A percentile compares a stretch with the other conserved stretches of the same genome.
Conservation (phyloP, 2,797 vertebrate species). For the Zalophus californianus region DNA sequence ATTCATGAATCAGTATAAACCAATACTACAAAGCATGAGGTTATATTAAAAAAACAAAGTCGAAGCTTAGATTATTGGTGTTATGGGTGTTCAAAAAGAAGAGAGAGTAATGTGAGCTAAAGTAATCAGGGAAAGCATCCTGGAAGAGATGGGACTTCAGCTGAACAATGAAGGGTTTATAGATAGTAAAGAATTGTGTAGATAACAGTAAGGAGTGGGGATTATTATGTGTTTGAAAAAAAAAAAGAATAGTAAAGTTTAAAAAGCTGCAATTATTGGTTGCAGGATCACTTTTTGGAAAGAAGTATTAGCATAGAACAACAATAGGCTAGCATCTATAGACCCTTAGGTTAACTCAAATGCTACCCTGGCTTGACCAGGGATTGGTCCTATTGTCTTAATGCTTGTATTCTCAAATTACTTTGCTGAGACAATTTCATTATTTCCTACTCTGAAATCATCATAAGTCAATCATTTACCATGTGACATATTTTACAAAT, state of each 20-base stretch:
- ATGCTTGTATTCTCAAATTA: not conserved
- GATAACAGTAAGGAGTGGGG: not conserved
- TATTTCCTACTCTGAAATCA: not conserved
- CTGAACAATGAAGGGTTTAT: not conserved
- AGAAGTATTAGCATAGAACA: not conserved
- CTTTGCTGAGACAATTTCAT: not conserved
- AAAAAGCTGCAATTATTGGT: not conserved
- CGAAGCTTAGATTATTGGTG: not conserved
- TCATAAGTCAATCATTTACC: slow-evolving; percentile 51
- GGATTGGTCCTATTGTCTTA: not conserved
- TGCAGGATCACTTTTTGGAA: not conserved
- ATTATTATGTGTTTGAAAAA: not conserved
- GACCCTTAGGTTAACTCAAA: not conserved
- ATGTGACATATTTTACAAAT: slow-evolving; percentile 14
- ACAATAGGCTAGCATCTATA: not conserved
- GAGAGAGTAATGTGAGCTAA: not conserved
- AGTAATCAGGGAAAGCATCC: not conserved
- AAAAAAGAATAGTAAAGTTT: not conserved
- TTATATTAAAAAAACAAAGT: slow-evolving; percentile 45
- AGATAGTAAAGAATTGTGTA: not conserved
- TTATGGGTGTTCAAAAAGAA: not conserved
- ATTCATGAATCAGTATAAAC: not conserved
- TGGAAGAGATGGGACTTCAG: not conserved
- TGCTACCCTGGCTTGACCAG: not conserved
- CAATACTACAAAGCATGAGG: not conserved